Percentiles rank a stretch among this genome's conserved stretches.
These are phyloP conservation scores for Eptesicus fuscus DNA, from an alignment of 2,113 vertebrate species.

Conservation along the genomic window DNA sequence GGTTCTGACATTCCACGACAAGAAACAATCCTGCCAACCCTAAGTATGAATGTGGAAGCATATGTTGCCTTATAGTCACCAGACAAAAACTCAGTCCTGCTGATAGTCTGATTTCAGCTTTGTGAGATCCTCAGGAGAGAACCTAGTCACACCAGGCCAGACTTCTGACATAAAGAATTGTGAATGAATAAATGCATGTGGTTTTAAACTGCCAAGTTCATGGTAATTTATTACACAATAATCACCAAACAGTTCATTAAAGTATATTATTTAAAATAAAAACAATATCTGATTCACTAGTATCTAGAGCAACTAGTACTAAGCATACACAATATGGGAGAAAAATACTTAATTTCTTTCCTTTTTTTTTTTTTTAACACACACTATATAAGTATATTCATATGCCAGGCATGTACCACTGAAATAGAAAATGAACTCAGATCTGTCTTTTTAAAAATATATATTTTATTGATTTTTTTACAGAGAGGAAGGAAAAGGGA, in stretches of 20 bases:
- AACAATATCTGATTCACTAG: background rate
- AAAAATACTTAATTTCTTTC: background rate
- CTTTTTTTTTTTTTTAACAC: background rate
- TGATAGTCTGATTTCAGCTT: background rate
- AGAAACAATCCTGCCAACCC: background rate
- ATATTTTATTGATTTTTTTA: too few relatives aligned
- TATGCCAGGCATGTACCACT: background rate
- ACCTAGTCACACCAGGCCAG: background rate
- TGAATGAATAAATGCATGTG: background rate
- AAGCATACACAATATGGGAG: accelerated
- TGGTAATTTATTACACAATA: background rate
- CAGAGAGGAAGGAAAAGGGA: too few relatives aligned
- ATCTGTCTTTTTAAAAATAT: too few relatives aligned
- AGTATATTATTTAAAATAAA: background rate
- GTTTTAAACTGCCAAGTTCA: background rate
- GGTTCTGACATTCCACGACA: background rate
- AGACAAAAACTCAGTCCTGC: background rate
- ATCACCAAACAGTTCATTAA: background rate
- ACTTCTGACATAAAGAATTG: background rate
- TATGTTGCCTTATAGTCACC: background rate
- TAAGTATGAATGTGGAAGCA: background rate
- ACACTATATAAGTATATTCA: background rate
- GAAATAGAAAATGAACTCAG: background rate
- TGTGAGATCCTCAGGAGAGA: background rate
- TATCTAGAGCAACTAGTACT: background rate